These are phyloP conservation scores for Dryococelus australis DNA, from an alignment of 2,888 invertebrate species.

Conservation along the genomic window DNA sequence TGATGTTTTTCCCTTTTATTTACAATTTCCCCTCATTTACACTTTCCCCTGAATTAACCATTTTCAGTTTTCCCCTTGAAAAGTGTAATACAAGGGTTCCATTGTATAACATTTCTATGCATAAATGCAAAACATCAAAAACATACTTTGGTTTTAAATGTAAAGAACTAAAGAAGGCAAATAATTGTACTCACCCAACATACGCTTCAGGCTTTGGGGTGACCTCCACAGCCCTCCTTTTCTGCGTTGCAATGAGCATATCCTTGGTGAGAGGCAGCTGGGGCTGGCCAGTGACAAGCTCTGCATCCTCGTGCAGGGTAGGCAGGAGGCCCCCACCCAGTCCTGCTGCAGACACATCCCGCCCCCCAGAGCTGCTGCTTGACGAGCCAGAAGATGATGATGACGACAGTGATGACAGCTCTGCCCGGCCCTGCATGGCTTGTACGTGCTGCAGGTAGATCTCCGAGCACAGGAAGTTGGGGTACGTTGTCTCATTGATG, in stretches of 20 bases:
- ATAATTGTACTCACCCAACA: conserved; percentile 66
- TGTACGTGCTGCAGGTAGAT: conserved; percentile 87
- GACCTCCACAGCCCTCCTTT: conserved; percentile 66
- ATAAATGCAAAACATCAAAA: no score
- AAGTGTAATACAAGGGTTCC: no score
- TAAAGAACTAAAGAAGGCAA: no score
- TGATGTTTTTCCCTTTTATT: no score
- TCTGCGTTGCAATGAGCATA: conserved; percentile 80
- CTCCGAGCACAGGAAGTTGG: conserved; percentile 91
- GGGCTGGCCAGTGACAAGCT: conserved; percentile 60
- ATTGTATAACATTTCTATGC: no score
- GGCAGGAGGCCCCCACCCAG: conserved; percentile 64
- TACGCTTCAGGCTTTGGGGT: conserved; percentile 73
- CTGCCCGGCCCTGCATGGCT: conserved; percentile 57
- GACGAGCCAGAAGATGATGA: conserved; percentile 48
- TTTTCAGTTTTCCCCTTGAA: no score
- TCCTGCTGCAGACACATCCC: conserved; percentile 33
- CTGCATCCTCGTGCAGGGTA: conserved; percentile 87
- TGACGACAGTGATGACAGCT: conserved; percentile 22
- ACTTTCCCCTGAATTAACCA: no score
- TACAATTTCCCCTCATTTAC: no score
- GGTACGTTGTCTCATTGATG: conserved; percentile 88
- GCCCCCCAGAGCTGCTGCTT: conserved; percentile 54
- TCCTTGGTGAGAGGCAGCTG: conserved; percentile 75
- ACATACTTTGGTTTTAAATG: no score